phyloP scores from a whole-genome alignment of 2,888 invertebrate species.

The Aphrophora alni region DNA sequence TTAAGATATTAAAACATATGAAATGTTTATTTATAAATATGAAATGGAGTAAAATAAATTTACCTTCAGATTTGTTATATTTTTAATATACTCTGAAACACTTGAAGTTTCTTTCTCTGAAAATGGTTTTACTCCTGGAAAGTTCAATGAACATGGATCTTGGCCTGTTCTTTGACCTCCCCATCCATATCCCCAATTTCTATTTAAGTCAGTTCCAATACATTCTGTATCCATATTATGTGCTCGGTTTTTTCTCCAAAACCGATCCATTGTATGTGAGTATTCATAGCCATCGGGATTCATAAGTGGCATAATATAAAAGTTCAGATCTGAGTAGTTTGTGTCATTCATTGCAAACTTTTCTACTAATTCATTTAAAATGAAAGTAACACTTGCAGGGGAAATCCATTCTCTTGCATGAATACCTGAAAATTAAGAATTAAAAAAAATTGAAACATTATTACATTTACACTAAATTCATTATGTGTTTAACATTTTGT shows the following conservation, averaged over 20 bases:
- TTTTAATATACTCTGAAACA: constrained; percentile 57
- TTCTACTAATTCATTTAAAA: constrained; percentile 72
- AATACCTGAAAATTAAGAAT: constrained; percentile 62
- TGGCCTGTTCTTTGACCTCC: constrained; percentile 57
- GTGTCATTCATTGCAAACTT: constrained; percentile 72
- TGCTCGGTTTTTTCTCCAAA: constrained; percentile 60
- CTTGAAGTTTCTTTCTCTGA: constrained; percentile 65
- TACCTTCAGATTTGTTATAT: constrained; percentile 38
- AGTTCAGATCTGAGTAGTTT: constrained; percentile 67
- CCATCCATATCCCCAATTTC: constrained; percentile 75
- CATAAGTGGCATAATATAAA: constrained; percentile 57
- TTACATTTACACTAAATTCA: no score
- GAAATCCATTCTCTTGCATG: constrained; percentile 92
- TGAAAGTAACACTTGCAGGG: constrained; percentile 76
- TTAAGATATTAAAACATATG: no score
- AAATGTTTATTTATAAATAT: no score
- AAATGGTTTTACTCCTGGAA: constrained; percentile 60
- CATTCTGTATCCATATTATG: constrained; percentile 57
- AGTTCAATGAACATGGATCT: constrained; percentile 62
- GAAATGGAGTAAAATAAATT: neutral
- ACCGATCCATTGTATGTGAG: constrained; percentile 76
- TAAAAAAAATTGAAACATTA: neutral
- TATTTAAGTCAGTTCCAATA: constrained; percentile 79
- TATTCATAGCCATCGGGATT: constrained; percentile 87
- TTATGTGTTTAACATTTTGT: neutral